Percentiles rank a stretch among this genome's conserved stretches.
Evolutionary conservation across 2,888 invertebrate genomes (phyloP).

Genomic region (Lutraria lutraria): DNA sequence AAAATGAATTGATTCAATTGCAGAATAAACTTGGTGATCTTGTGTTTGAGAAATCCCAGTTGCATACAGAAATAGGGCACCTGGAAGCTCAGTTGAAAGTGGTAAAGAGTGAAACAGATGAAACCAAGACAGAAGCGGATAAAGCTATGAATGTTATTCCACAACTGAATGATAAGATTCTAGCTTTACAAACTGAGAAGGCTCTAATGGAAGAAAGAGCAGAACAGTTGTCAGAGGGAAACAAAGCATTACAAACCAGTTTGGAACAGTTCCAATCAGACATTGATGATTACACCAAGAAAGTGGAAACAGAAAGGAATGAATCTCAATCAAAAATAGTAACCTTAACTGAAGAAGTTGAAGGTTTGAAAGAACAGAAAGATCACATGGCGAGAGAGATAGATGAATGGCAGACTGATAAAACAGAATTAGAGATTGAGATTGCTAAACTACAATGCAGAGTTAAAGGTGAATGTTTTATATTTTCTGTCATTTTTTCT

Average conservation of each 20-base stretch:
- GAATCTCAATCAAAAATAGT: constrained; percentile 60
- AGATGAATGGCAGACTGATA: constrained; percentile 69
- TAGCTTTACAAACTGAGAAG: constrained; percentile 52
- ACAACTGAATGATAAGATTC: constrained; percentile 55
- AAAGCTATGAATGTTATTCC: constrained; percentile 55
- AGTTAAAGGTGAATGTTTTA: constrained; percentile 52
- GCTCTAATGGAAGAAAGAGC: constrained; percentile 57
- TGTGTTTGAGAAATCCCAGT: constrained; percentile 70
- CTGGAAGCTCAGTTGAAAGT: constrained; percentile 67
- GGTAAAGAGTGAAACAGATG: constrained; percentile 59
- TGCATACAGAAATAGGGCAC: constrained; percentile 72
- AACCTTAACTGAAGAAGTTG: constrained; percentile 58
- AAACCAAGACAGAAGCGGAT: constrained; percentile 54
- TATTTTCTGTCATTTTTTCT: too few species aligned
- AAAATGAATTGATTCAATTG: constrained; percentile 58
- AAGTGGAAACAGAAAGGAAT: constrained; percentile 35
- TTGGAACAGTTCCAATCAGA: constrained; percentile 64
- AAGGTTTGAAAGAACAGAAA: constrained; percentile 65
- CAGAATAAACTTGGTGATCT: constrained; percentile 70
- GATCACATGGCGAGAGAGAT: constrained; percentile 63
- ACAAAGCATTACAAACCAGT: constrained; percentile 54
- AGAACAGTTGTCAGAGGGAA: constrained; percentile 53
- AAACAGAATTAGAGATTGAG: constrained; percentile 69
- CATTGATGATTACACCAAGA: constrained; percentile 58
- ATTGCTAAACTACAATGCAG: constrained; percentile 66